Percentiles rank a stretch among this genome's conserved stretches.
phyloP scores from a whole-genome alignment of 2,113 vertebrate species.

The Phalacrocorax carbo region DNA sequence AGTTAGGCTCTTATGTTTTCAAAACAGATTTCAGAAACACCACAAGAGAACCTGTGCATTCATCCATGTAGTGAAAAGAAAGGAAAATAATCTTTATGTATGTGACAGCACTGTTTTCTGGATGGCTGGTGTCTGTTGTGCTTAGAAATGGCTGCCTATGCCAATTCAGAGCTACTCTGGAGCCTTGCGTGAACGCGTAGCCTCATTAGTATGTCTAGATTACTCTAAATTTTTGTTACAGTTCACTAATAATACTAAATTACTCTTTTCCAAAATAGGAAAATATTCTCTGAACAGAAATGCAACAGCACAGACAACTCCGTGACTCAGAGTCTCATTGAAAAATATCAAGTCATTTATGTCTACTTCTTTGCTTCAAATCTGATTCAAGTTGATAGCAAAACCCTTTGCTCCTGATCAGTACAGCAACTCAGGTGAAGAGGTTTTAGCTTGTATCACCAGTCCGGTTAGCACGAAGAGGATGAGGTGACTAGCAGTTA shows the following conservation, averaged over 20 bases:
- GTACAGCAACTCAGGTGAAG: not conserved
- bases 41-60: conserved; percentile 1
- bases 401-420: not conserved
- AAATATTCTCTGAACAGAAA: not conserved
- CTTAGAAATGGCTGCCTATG: not conserved
- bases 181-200: not conserved
- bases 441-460: not conserved
- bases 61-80: not conserved
- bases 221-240: not conserved
- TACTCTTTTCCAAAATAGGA: not conserved
- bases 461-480: not conserved
- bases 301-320: not conserved
- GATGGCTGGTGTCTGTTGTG: not conserved
- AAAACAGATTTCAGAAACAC: not conserved
- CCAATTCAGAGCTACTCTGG: not conserved
- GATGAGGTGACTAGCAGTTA: not conserved
- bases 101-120: conserved; percentile 24
- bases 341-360: not conserved
- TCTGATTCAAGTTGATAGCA: not conserved
- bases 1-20: not conserved
- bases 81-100: conserved; percentile 12
- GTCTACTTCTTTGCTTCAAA: not conserved
- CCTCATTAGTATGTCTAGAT: conserved; percentile 9
- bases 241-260: conserved; percentile 20
- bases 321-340: not conserved